phyloP scores from a whole-genome alignment of 2,797 vertebrate genomes.

The Chiloscyllium punctatum region DNA sequence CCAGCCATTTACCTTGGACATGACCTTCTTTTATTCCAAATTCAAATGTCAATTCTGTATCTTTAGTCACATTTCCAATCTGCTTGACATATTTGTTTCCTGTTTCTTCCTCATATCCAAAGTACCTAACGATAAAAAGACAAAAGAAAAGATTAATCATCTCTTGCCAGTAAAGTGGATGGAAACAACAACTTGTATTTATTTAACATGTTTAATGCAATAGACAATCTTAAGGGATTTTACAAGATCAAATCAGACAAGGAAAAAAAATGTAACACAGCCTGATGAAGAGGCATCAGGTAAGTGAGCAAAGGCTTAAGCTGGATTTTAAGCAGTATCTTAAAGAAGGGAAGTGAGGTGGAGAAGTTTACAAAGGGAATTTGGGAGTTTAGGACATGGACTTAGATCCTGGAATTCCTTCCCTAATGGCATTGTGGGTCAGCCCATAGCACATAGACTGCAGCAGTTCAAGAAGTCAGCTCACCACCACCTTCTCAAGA shows the following conservation, averaged over 20 bases:
- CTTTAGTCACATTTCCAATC: conserved; percentile 61
- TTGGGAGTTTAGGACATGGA: neutral
- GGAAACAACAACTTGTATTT: neutral
- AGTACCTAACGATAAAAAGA: conserved; percentile 50
- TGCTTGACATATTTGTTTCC: conserved; percentile 54
- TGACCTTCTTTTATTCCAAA: conserved; percentile 59
- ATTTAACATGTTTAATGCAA: neutral
- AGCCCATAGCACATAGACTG: too few relatives aligned
- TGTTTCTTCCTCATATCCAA: conserved; percentile 54
- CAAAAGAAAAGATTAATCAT: neutral
- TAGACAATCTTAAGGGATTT: neutral
- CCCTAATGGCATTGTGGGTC: too few relatives aligned
- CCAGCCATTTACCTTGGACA: conserved; percentile 49
- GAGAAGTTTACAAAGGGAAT: neutral
- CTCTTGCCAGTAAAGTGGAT: neutral
- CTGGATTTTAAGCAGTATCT: neutral
- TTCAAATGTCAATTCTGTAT: conserved; percentile 59
- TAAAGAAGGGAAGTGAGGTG: neutral
- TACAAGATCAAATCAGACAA: neutral
- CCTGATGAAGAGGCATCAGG: neutral
- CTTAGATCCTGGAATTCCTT: too few relatives aligned
- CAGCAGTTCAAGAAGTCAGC: too few relatives aligned
- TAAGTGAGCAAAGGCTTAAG: neutral
- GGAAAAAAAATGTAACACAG: neutral
- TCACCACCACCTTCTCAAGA: too few relatives aligned